Evolutionary conservation across 2,113 vertebrate species (phyloP), one percentile per base, ranked within the genome.

Genomic region (Menidia beryllina): DNA sequence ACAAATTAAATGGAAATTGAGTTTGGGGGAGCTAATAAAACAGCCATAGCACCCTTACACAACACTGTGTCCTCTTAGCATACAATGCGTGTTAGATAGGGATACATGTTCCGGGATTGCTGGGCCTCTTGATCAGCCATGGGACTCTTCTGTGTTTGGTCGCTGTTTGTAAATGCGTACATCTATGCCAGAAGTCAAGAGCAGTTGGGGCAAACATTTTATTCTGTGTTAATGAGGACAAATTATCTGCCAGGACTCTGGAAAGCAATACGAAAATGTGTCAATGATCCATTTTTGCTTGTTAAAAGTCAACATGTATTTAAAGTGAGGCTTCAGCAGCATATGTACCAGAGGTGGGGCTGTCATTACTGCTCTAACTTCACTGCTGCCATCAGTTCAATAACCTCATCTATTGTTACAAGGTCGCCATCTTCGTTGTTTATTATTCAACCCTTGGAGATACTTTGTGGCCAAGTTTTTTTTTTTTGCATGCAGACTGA

Each of bases 1-100:
- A 79, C 89, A 92, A 93, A 94, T 94, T 91, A 93, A 90, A 93
- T 93, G 88, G 90, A 92, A 94, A 94, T 93, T 87, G 90, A 92
- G 88, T 93, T 92, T 89, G 87, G 82, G 90, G 87, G 63, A 89
- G 88, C 88, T 93, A 91, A 93, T 93, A 92, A 92, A 93, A 92
- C 79, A 81, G 83, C 81, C 49, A 24, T 79, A 86, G 83, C 86
- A 59, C 61, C 76, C 75, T 83, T 62, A 59, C 77, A 78, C 59
- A 79, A 80, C 69, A 82, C 63, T 25, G 43, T 61, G 72, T 80
- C 76, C 80, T 77, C 82, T 91, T 67, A 75, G 77, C 74, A 76
- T 77, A 87, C 76, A 80, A 83, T 82, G 67, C 76, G 87, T 66
- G 75, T 49, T 25, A 75, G 72, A 86, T 69, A 53, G 66, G 24